Evolutionary conservation across 2,888 invertebrate genomes (phyloP), one percentile per base, ranked within the genome.

Genomic region (Luperina testacea): DNA sequence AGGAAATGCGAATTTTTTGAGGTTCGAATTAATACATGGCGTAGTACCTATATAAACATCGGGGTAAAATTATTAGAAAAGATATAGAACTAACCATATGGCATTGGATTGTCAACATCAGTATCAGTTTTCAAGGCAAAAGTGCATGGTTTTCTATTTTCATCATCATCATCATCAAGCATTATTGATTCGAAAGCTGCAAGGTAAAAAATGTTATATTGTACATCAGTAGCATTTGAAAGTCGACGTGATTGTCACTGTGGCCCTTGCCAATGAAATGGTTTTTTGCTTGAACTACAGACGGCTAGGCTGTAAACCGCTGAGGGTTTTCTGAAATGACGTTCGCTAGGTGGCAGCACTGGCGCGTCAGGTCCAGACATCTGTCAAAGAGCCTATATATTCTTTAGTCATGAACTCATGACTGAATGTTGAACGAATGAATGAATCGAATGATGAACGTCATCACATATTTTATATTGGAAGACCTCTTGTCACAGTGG

Each of bases 71-170:
- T 32, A 32, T 13, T 13, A 51, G 13, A 59, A 38, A 38, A 7
- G 9, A 51, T 75, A 1, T 32, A 15, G 42, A 67, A 87, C 92
- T 90, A 80, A 83, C 88, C 88, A 9, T 45, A 76, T n/a, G 67
- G 45, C 7, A 48, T 13, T 27, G 51, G 63, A 32, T 77, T 69
- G 6, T 27, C 65, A 32, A 38, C 32, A 11, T 27, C 17, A n/a
- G 51, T 20, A 48, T 76, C 68, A 48, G 71, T 57, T 73, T 68
- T 65, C 24, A 51, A 59, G 15, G 48, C 13, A 65, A 67, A 51
- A 20, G 61, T 17, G 42, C 61, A n/a, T 15, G 68, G 57, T 53
- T 68, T 57, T 42, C n/a, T 65, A 32, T 72, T 57, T 15, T 69
- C 53, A 59, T 42, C 53, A 24, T 59, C 38, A 24, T 59, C 38